phyloP scores from a whole-genome alignment of 1,140 invertebrate species.

The Prorops nasuta region DNA sequence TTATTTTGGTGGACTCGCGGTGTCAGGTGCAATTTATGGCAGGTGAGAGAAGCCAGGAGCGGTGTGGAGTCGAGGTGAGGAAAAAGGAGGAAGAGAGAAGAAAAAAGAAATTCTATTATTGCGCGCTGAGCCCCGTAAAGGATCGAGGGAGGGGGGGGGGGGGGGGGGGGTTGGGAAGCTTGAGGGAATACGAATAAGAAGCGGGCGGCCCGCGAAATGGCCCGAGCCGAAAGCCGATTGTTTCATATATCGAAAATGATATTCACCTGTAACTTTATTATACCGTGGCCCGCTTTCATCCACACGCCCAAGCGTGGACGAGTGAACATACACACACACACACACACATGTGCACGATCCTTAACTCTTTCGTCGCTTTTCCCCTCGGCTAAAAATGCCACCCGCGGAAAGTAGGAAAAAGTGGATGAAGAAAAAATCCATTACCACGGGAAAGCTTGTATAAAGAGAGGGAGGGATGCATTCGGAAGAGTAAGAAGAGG shows the following conservation, averaged over 20 bases:
- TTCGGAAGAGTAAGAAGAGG: no score
- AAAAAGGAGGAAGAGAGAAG: not conserved
- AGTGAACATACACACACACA: no score
- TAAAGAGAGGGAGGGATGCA: no score
- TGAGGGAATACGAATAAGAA: not conserved
- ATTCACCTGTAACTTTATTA: constrained; percentile 21
- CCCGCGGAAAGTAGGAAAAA: no score
- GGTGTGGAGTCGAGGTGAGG: not conserved
- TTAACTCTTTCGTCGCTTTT: not conserved
- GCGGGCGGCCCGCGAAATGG: not conserved
- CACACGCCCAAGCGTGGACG: no score
- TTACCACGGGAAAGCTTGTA: no score
- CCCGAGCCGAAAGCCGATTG: constrained; percentile 18
- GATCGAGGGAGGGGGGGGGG: not conserved
- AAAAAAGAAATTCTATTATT: not conserved
- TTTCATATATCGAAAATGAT: constrained; percentile 36
- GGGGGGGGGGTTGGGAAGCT: not conserved
- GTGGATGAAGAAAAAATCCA: no score
- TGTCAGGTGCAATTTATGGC: no score
- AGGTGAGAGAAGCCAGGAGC: not conserved
- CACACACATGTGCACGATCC: constrained; percentile 8
- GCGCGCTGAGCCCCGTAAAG: no score
- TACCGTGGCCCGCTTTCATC: not conserved
- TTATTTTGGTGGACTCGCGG: no score
- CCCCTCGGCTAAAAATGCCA: not conserved